Percentiles rank a stretch among this genome's conserved stretches.
Evolutionary conservation across 2,797 vertebrate species (phyloP).

Genomic region (Sebastolobus altivelis): DNA sequence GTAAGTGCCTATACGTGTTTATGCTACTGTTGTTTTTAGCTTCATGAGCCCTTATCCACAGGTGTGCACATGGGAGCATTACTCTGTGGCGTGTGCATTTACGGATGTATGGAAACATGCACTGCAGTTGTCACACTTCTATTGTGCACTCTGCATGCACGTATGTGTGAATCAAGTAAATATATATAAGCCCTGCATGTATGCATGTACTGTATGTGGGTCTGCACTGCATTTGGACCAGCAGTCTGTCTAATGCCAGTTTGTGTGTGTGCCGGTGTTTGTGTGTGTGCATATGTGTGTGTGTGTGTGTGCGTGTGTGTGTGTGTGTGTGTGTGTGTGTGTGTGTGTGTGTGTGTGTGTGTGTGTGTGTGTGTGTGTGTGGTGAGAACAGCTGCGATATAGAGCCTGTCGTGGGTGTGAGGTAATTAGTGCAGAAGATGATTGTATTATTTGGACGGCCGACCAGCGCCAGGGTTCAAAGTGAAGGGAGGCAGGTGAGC

Average conservation of each 20-base stretch:
- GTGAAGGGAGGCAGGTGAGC: constrained; percentile 85
- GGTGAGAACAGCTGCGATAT: constrained; percentile 82
- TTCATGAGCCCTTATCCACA: constrained; percentile 23
- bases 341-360: constrained; percentile 26
- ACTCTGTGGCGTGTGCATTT: constrained; percentile 15
- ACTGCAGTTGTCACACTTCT: constrained; percentile 7
- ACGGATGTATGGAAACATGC: constrained; percentile 14
- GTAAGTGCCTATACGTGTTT: background rate
- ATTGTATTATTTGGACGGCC: constrained; percentile 83
- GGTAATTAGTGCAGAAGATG: constrained; percentile 90
- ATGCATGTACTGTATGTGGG: constrained; percentile 25
- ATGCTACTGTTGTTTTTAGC: constrained; percentile 10
- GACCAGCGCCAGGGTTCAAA: constrained; percentile 80
- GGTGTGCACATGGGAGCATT: constrained; percentile 30
- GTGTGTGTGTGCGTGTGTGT: constrained; percentile 22
- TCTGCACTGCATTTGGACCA: constrained; percentile 50
- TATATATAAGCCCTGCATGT: constrained; percentile 32
- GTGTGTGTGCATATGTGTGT: constrained; percentile 20
- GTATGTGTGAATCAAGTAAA: constrained; percentile 40
- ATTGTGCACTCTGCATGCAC: constrained; percentile 5
- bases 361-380: constrained; percentile 37
- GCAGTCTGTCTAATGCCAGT: constrained; percentile 58
- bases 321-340: constrained; percentile 28
- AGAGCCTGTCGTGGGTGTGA: constrained; percentile 77
- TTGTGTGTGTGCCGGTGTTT: constrained; percentile 27